Base-by-base conservation (phyloP, 2,888 invertebrate genomes). In the Eudasyphora cyanicolor region DNA sequence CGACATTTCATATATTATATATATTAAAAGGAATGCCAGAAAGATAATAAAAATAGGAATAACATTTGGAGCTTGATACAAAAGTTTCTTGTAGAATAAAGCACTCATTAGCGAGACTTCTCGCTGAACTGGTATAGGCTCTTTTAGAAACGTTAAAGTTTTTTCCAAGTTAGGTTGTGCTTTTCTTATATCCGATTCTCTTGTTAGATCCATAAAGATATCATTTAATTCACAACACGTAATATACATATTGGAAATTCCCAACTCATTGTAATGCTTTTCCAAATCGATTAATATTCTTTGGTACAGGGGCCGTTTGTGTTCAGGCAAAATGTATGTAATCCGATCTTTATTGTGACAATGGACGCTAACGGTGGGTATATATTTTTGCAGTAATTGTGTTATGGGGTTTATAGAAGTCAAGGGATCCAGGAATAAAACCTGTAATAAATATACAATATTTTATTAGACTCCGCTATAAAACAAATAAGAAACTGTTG, bases 281-380 rank as follows among this genome's bases (percentile, higher is more conserved):
- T 82, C 82, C 38, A 82, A 21, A n/a, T 76, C 57, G 2, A 76
- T 67, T 19, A 82, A 27, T 1, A 82, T 38, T 17, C 71, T 51
- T 73, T 82, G 82, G 19, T 35, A 79, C 10, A 71, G 10, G 2
- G 27, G 4, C 38, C 42, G 71, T 7, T 75, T 74, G 4, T 84
- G 24, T 10, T n/a, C 24, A 0, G 79, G 76, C 0, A 82, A 45
- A 38, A n/a, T 21, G 14, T 79, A 82, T 2, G 73, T 73, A 6
- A 82, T 21, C 2, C 76, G 82, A 60, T 79, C 79, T 4, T 14
- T 19, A n/a, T 73, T 73, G 12, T 76, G 45, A 14, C 35, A 54
- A 10, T 79, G 57, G 5, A 71, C 10, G 17, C 38, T 38, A 7
- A 79, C 3, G 38, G 62, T 49, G 29, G 27, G 8, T 45, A 79